A percentile compares a stretch with the other conserved stretches of the same genome.
Evolutionary conservation across 2,113 vertebrate genomes (phyloP).

Genomic region (Oreochromis tanganicae): DNA sequence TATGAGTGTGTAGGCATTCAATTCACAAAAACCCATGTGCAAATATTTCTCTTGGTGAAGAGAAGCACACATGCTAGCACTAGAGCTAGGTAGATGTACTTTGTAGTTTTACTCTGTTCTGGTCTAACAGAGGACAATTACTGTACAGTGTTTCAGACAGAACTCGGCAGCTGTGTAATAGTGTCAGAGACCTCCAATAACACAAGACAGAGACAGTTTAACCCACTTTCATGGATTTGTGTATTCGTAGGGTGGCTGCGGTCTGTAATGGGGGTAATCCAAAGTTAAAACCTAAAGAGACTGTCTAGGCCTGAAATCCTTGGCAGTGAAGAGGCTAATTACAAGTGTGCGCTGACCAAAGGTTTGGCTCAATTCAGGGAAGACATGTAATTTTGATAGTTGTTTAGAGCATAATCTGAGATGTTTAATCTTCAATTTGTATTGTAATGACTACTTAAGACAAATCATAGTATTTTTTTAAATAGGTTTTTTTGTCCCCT

Average conservation of each 20-base stretch:
- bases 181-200: background rate
- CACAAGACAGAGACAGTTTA: constrained; percentile 14
- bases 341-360: background rate
- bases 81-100: background rate
- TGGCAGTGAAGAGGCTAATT: background rate
- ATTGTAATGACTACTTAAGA: background rate
- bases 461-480: background rate
- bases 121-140: background rate
- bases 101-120: background rate
- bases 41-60: background rate
- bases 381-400: background rate
- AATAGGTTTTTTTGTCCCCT: fast-evolving
- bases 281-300: background rate
- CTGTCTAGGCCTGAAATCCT: constrained; percentile 6
- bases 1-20: background rate
- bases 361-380: background rate
- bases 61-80: background rate
- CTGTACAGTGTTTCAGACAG: background rate
- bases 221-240: constrained; percentile 20
- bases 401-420: background rate
- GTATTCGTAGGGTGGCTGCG: background rate
- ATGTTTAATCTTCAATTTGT: background rate
- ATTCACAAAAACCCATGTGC: background rate
- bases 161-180: background rate
- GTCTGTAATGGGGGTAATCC: constrained; percentile 36